phyloP scores from a whole-genome alignment of 2,797 vertebrate species.

The Austrolebias charrua region DNA sequence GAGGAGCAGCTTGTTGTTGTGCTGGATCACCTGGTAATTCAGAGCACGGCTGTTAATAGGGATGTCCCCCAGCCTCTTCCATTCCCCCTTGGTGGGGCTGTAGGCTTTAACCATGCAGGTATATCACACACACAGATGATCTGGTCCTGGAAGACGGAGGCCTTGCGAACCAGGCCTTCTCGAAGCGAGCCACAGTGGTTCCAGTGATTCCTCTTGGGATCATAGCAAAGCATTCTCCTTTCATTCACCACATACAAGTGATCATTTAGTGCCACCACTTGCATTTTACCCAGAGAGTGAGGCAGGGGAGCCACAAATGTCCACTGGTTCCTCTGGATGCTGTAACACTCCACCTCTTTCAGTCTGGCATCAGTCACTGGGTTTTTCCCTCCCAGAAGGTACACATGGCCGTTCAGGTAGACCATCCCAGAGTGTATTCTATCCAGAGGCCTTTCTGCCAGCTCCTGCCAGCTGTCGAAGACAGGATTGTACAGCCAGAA shows the following conservation, averaged over 20 bases:
- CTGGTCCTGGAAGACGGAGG: constrained; percentile 88
- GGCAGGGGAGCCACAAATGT: constrained; percentile 84
- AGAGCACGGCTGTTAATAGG: constrained; percentile 85
- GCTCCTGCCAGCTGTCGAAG: constrained; percentile 84
- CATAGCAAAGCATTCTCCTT: constrained; percentile 86
- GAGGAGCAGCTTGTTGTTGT: constrained; percentile 83
- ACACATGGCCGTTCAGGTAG: constrained; percentile 87
- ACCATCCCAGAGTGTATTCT: constrained; percentile 86
- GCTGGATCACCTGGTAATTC: constrained; percentile 87
- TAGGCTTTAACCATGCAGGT: constrained; percentile 87
- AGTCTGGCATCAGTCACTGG: constrained; percentile 81
- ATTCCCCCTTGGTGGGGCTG: constrained; percentile 85
- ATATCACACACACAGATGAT: constrained; percentile 89
- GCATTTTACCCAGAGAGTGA: constrained; percentile 87
- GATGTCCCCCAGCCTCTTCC: constrained; percentile 84
- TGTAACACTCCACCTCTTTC: constrained; percentile 90
- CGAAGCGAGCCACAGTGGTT: constrained; percentile 86
- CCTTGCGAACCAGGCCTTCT: constrained; percentile 86
- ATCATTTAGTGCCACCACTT: constrained; percentile 85
- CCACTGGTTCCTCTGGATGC: constrained; percentile 89
- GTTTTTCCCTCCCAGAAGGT: constrained; percentile 85
- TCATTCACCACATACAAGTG: constrained; percentile 88
- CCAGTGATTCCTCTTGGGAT: constrained; percentile 86
- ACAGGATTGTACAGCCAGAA: constrained; percentile 87
- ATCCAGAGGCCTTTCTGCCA: constrained; percentile 84